A percentile compares a stretch with the other conserved stretches of the same genome.
Evolutionary conservation across 2,113 vertebrate genomes (phyloP).

Genomic region (Sebastes schlegelii): DNA sequence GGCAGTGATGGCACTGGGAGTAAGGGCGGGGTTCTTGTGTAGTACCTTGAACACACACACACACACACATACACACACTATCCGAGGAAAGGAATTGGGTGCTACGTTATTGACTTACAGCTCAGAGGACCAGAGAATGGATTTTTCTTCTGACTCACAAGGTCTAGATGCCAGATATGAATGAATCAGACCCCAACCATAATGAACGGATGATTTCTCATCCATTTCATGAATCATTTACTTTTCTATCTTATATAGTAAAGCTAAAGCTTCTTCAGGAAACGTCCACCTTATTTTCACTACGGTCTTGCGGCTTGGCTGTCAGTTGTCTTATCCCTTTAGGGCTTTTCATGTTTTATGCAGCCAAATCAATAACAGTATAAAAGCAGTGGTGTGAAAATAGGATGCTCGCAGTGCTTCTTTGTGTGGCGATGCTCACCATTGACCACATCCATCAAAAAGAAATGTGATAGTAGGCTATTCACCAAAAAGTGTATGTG

Average conservation of each 20-base stretch:
- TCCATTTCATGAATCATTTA: not conserved
- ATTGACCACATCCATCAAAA: slow-evolving; percentile 18
- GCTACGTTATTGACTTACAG: slow-evolving; percentile 41
- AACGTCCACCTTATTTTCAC: not conserved
- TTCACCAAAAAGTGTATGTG: not conserved
- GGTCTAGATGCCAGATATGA: slow-evolving; percentile 41
- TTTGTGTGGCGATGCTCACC: not conserved
- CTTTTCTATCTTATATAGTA: not conserved
- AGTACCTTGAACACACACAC: not conserved
- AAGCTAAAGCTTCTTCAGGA: not conserved
- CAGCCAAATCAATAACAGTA: slow-evolving; percentile 59
- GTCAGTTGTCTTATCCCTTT: slow-evolving; percentile 29
- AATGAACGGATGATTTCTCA: slow-evolving; percentile 17
- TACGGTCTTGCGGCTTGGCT: slow-evolving; percentile 15
- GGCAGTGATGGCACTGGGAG: slow-evolving; percentile 31
- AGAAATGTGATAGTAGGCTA: not conserved
- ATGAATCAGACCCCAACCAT: slow-evolving; percentile 3
- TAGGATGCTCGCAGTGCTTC: slow-evolving; percentile 13
- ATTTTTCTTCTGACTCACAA: slow-evolving; percentile 36
- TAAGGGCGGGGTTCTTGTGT: slow-evolving; percentile 40
- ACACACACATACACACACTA: slow-evolving; percentile 24
- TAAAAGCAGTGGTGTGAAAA: slow-evolving; percentile 51
- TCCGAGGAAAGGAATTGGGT: slow-evolving; percentile 5
- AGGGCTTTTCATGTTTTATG: slow-evolving; percentile 66
- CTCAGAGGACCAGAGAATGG: slow-evolving; percentile 31